phyloP scores from a whole-genome alignment of 2,888 invertebrate genomes.

The Eristalis arbustorum region DNA sequence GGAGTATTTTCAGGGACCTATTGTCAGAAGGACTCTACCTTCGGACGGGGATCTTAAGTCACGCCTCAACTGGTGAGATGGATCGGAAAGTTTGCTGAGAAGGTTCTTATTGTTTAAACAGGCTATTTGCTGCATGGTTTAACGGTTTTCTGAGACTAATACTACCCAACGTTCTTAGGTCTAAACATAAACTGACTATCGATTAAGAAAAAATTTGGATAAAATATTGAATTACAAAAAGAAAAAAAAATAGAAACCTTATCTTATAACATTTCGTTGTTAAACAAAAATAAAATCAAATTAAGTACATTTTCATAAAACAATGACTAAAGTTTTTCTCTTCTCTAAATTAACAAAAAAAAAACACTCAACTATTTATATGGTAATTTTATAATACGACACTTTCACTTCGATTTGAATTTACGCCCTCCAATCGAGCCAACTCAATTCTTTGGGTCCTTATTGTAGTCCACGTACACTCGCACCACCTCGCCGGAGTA shows the following conservation, averaged over 20 bases:
- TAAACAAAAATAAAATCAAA: slow-evolving; percentile 29
- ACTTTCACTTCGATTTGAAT: slow-evolving; percentile 17
- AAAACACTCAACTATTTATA: slow-evolving; percentile 36
- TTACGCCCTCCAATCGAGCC: not conserved
- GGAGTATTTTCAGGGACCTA: too few species aligned
- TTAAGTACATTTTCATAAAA: slow-evolving; percentile 63
- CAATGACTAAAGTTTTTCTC: slow-evolving; percentile 68
- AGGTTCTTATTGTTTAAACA: too few species aligned
- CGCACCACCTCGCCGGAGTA: slow-evolving; percentile 94
- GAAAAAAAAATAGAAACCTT: not conserved
- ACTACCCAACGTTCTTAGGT: slow-evolving; percentile 2
- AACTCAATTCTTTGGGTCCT: slow-evolving; percentile 83
- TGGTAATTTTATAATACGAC: slow-evolving; percentile 46
- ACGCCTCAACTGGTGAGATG: too few species aligned
- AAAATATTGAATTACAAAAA: not conserved
- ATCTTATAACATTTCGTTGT: slow-evolving; percentile 18
- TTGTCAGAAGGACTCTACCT: too few species aligned
- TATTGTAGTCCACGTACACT: slow-evolving; percentile 91
- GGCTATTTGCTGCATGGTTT: not conserved
- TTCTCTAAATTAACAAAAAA: slow-evolving; percentile 47
- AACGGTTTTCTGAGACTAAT: not conserved
- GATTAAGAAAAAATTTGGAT: slow-evolving; percentile 1
- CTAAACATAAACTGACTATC: slow-evolving; percentile 36
- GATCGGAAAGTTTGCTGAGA: too few species aligned
- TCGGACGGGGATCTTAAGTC: too few species aligned